Evolutionary conservation across 2,797 vertebrate genomes (phyloP), one percentile per base, ranked within the genome.

Genomic region (Paguma larvata): DNA sequence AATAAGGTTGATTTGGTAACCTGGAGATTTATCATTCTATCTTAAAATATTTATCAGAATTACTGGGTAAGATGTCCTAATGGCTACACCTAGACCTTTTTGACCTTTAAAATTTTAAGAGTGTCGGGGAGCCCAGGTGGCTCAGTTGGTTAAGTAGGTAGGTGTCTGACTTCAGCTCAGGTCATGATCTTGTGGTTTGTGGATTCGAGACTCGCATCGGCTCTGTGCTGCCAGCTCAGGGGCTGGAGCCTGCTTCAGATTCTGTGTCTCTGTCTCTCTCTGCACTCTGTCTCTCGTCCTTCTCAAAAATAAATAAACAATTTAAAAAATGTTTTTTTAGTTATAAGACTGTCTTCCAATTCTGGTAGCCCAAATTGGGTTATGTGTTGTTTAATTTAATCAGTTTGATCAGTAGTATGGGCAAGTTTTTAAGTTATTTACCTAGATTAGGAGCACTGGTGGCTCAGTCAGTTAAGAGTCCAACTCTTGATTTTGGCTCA

Each of bases 11-110:
- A 85, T 48, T 62, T 91, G 5, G 44, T 48, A 88, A 67, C 18
- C 6, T 80, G n/a, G 79, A 92, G 27, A 70, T 14, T 38, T 21
- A 12, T 5, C 6, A 73, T 73, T 92, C 48, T 38, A 0, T 32
- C 78, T 90, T 75, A 79, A 85, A 96, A 67, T 44, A 78, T 3
- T 10, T 79, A 11, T 77, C 51, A 85, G 44, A 94, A 85, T 91
- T 73, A 78, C 19, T 80, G 73, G 8, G 6, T 56, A 73, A 91
- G 44, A 85, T 63, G 18, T 70, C 15, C 38, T 84, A 91, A 94
- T 25, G 15, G 18, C 41, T 90, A 0, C 56, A 95, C 30, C 94
- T 51, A 84, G 84, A 78, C 59, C 87, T 89, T 85, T 95, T 94
- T 82, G 80, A 62, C 53, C n/a, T 85, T 87, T 93, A 94, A 87